phyloP scores from a whole-genome alignment of 1,140 invertebrate genomes.

The Drosophila watanabei region DNA sequence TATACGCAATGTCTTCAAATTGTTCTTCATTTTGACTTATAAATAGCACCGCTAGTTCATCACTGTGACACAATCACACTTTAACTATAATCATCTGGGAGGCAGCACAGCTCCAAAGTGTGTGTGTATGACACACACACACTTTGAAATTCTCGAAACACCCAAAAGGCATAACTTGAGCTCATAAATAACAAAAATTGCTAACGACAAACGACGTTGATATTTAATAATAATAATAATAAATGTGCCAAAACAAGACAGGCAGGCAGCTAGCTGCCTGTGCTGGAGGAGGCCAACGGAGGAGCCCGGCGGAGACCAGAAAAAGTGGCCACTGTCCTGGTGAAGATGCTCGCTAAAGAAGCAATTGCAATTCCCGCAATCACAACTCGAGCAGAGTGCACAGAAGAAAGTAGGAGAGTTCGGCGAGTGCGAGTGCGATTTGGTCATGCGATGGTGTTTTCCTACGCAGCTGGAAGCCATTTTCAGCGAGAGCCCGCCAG shows the following conservation, averaged over 20 bases:
- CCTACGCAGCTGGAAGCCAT: conserved; percentile 83
- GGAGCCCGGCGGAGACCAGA: conserved; percentile 16
- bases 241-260: conserved; percentile 79
- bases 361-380: conserved; percentile 64
- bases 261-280: conserved; percentile 50
- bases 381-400: conserved; percentile 82
- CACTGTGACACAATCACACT: conserved; percentile 21
- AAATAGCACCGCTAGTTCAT: not conserved
- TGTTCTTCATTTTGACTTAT: not conserved
- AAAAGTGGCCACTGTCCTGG: conserved; percentile 42
- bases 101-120: conserved; percentile 27
- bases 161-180: conserved; percentile 84
- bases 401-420: conserved; percentile 77
- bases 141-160: conserved; percentile 83
- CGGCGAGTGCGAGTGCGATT: conserved; percentile 64
- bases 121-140: conserved; percentile 55
- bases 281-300: conserved; percentile 25
- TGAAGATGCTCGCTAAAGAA: conserved; percentile 36
- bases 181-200: conserved; percentile 85
- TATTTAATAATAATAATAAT: conserved; percentile 82
- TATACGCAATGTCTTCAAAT: not conserved
- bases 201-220: conserved; percentile 74
- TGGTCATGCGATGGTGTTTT: conserved; percentile 85
- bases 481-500: conserved; percentile 77
- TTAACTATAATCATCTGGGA: conserved; percentile 24